These are phyloP conservation scores for Trissoscelio sp. DNA, from an alignment of 2,888 invertebrate species.

Conservation along the genomic window DNA sequence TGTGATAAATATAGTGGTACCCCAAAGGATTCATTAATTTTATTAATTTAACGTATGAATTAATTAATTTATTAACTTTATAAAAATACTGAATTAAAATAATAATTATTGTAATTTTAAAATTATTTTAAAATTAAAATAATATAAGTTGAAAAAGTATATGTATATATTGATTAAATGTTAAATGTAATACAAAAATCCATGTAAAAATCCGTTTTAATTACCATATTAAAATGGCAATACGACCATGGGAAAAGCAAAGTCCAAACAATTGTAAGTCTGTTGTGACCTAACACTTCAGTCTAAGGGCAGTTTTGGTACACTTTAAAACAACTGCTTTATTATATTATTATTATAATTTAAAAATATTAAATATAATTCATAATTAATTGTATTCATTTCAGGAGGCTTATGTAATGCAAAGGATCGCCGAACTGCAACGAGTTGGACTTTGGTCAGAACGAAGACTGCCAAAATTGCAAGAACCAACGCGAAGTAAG, in stretches of 20 bases:
- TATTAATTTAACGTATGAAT: no score
- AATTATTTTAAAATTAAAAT: no score
- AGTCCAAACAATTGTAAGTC: slow-evolving; percentile 76
- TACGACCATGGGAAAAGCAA: slow-evolving; percentile 74
- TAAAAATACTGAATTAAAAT: no score
- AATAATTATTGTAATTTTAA: no score
- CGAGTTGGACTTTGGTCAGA: slow-evolving; percentile 98
- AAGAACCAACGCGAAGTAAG: slow-evolving; percentile 95
- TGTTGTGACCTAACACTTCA: slow-evolving; percentile 67
- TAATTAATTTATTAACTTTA: no score
- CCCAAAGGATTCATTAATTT: no score
- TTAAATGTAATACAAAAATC: no score
- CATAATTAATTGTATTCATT: neutral
- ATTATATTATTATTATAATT: no score
- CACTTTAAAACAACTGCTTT: slow-evolving; percentile 27
- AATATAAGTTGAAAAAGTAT: no score
- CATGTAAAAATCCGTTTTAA: slow-evolving; percentile 71
- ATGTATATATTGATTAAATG: no score
- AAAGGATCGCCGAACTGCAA: slow-evolving; percentile 95
- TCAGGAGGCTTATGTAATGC: slow-evolving; percentile 96
- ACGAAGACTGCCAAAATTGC: slow-evolving; percentile 94
- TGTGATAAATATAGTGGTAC: no score
- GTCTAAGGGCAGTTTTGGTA: slow-evolving; percentile 73
- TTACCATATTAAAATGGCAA: slow-evolving; percentile 47
- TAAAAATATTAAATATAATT: neutral